Evolutionary conservation across 2,888 invertebrate genomes (phyloP), one percentile per base, ranked within the genome.

Genomic region (Melinaea marsaeus): DNA sequence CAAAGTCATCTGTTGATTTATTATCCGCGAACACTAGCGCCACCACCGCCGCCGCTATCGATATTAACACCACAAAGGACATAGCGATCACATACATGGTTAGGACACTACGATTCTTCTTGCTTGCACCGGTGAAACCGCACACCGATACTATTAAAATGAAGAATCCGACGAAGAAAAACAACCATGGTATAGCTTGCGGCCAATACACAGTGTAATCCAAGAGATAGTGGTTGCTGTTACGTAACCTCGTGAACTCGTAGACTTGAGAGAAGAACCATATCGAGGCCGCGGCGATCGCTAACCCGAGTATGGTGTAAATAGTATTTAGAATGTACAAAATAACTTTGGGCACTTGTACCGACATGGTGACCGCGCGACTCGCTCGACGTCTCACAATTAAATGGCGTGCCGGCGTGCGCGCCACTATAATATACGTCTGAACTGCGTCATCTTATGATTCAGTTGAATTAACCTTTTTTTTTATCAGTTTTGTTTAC

Each of bases 161-260:
- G n/a, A 87, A 73, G 1, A 87, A 63, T 2, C 83, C 83, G 34
- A 80, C 79, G 1, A 88, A 65, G 42, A 89, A 78, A 64, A 89
- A 90, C 64, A 90, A 74, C 90, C 90, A 90, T 0, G 90, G 90
- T 0, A 88, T 77, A 0, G 85, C 87, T 70, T 90, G 90, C 0
- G 89, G 87, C 89, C 88, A 90, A 66, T 88, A 88, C 64, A 90
- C 80, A 13, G 79, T 83, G 78, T 87, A 90, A 69, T 90, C 89
- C 66, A 90, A 74, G 0, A 86, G 68, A 45, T 90, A 90, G 61
- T 90, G 90, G 74, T 86, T 87, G 48, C 77, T 72, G 67, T 88
- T 87, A 6, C 88, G 72, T 13, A 88, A 68, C 4, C 75, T 79
- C 0, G 85, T 86, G 63, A 88, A 76, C 55, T 74, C 72, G 69